phyloP scores from a whole-genome alignment of 2,888 invertebrate species.

The Seira musarum region DNA sequence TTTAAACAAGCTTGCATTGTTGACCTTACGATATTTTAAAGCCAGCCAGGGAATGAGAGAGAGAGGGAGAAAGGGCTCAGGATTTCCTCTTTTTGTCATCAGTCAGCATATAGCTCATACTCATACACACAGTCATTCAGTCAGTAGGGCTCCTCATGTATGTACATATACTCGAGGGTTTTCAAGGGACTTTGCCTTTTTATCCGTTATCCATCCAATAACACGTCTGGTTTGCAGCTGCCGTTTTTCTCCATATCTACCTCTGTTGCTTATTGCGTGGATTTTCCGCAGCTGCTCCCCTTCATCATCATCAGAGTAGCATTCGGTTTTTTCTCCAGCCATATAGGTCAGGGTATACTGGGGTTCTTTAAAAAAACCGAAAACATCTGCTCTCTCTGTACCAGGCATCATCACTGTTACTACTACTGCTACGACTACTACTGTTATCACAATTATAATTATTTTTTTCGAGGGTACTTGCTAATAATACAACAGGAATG shows the following conservation, averaged over 20 bases:
- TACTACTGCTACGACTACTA: no score
- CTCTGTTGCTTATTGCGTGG: conserved; percentile 17
- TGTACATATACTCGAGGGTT: neutral
- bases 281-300: conserved; percentile 29
- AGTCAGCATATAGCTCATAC: no score
- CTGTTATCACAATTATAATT: no score
- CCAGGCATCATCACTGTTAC: no score
- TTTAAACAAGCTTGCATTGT: conserved; percentile 1
- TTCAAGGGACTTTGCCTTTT: conserved; percentile 35
- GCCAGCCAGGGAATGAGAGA: no score
- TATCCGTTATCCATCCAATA: conserved; percentile 39
- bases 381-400: conserved; percentile 50
- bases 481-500: no score
- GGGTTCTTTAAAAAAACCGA: conserved; percentile 14
- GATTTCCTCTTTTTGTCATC: no score
- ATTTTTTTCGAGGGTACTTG: no score
- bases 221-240: conserved; percentile 56
- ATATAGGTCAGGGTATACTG: conserved; percentile 54
- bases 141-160: conserved; percentile 6
- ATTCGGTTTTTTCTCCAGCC: conserved; percentile 21
- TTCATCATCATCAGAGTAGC: neutral
- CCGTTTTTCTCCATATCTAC: conserved; percentile 23
- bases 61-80: no score
- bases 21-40: neutral
- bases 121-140: no score